A percentile compares a stretch with the other conserved stretches of the same genome.
Evolutionary conservation across 2,797 vertebrate genomes (phyloP).

Genomic region (Chelidonichthys spinosus): DNA sequence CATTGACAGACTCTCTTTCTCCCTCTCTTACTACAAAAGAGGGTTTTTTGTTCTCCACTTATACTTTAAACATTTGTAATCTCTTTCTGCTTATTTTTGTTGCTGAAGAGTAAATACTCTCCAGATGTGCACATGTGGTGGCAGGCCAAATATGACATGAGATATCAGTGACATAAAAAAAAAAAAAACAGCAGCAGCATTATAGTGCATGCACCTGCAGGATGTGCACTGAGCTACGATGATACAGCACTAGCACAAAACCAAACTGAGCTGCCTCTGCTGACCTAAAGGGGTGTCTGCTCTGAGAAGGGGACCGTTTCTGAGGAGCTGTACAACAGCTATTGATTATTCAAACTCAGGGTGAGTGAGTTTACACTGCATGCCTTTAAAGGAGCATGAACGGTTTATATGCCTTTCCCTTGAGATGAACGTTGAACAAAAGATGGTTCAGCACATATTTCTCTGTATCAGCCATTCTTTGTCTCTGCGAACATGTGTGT

Average conservation of each 20-base stretch:
- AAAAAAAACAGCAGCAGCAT: not conserved
- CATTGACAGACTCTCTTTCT: conserved; percentile 60
- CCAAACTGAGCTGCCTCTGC: conserved; percentile 42
- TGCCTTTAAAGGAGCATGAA: conserved; percentile 50
- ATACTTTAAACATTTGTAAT: not conserved
- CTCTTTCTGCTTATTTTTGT: not conserved
- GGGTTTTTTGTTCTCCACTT: not conserved
- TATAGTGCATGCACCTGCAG: conserved; percentile 22
- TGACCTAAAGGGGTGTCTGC: conserved; percentile 53
- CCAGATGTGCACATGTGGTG: conserved; percentile 9
- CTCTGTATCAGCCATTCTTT: conserved; percentile 48
- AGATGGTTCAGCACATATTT: conserved; percentile 42
- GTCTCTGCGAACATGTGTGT: conserved; percentile 29
- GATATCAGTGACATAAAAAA: conserved; percentile 8
- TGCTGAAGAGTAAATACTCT: not conserved
- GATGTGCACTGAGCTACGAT: conserved; percentile 35
- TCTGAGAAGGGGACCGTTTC: conserved; percentile 42
- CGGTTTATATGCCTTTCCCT: not conserved
- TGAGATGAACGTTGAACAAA: conserved; percentile 37
- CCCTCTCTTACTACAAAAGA: not conserved
- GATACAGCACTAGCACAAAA: conserved; percentile 57
- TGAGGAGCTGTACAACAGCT: conserved; percentile 61
- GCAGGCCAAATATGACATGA: not conserved
- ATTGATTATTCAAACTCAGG: conserved; percentile 70
- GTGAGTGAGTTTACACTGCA: conserved; percentile 71